Conservation (phyloP, 2,113 vertebrate species). For the Kobus ellipsiprymnus region DNA sequence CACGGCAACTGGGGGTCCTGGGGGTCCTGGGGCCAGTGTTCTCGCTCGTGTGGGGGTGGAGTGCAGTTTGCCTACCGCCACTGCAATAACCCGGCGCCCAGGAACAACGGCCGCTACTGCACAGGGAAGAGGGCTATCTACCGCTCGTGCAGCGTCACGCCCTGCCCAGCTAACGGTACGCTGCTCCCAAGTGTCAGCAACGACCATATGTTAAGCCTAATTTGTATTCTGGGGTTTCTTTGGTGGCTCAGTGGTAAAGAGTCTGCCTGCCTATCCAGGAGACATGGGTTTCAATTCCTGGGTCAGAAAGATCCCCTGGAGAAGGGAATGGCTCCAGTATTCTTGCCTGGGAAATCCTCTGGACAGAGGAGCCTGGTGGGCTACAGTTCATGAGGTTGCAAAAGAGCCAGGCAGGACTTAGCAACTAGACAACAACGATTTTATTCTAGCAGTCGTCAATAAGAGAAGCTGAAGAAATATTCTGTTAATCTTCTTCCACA, state of each 20-base stretch:
- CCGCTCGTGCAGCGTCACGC: conserved; percentile 88
- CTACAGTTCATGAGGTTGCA: neutral
- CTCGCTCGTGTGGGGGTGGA: conserved; percentile 92
- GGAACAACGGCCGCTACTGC: conserved; percentile 95
- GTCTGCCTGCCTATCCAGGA: neutral
- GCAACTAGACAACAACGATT: neutral
- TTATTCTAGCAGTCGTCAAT: neutral
- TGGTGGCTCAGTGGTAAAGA: neutral
- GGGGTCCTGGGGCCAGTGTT: conserved; percentile 95
- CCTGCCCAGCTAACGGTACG: conserved; percentile 87
- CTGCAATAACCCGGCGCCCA: conserved; percentile 96
- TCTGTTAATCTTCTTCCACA: fast-evolving
- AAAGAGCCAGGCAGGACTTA: neutral
- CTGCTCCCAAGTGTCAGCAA: neutral
- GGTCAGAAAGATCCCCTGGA: neutral
- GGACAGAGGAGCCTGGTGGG: neutral
- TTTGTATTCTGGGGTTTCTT: neutral
- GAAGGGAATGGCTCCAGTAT: neutral
- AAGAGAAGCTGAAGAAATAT: neutral
- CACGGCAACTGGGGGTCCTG: conserved; percentile 98
- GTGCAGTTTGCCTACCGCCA: conserved; percentile 95
- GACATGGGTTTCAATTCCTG: neutral
- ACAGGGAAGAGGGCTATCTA: conserved; percentile 95
- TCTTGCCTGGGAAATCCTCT: neutral
- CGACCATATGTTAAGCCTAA: fast-evolving